These are phyloP conservation scores for Drosophila prolongata DNA, from an alignment of 2,888 invertebrate genomes.

Conservation along the genomic window DNA sequence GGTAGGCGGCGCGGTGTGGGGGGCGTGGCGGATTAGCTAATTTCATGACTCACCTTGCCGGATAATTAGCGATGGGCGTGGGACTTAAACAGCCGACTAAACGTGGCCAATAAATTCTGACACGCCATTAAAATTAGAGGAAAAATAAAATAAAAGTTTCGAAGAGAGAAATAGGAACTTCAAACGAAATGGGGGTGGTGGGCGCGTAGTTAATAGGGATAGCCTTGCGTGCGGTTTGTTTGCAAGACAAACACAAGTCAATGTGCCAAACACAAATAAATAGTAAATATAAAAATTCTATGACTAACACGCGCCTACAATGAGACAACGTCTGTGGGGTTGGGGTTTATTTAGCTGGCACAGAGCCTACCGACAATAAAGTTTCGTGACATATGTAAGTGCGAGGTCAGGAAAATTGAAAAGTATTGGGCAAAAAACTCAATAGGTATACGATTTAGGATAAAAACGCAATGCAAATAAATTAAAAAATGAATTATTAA, in stretches of 20 bases:
- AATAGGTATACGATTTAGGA: no score
- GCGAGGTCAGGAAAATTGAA: neutral
- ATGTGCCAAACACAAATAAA: constrained; percentile 73
- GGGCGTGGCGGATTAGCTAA: constrained; percentile 46
- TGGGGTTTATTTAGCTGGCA: constrained; percentile 7
- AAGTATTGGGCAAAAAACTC: neutral
- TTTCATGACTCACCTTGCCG: constrained; percentile 46
- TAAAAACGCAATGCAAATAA: neutral
- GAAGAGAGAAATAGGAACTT: constrained; percentile 3
- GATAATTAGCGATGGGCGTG: constrained; percentile 19
- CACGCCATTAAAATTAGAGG: constrained; percentile 70
- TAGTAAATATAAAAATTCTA: constrained; percentile 59
- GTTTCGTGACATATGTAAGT: constrained; percentile 23
- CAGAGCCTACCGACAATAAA: constrained; percentile 9
- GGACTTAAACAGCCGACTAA: constrained; percentile 61
- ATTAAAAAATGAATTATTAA: neutral
- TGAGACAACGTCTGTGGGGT: constrained; percentile 5
- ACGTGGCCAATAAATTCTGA: constrained; percentile 75
- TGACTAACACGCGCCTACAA: constrained; percentile 71
- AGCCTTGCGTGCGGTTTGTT: constrained; percentile 42
- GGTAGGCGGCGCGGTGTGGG: neutral
- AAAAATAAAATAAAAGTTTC: constrained; percentile 8
- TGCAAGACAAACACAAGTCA: constrained; percentile 63
- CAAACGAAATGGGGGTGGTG: constrained; percentile 3
- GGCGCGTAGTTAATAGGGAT: constrained; percentile 11